A percentile compares a stretch with the other conserved stretches of the same genome.
Conservation (phyloP, 2,888 invertebrate species). For the Volucella zonaria region DNA sequence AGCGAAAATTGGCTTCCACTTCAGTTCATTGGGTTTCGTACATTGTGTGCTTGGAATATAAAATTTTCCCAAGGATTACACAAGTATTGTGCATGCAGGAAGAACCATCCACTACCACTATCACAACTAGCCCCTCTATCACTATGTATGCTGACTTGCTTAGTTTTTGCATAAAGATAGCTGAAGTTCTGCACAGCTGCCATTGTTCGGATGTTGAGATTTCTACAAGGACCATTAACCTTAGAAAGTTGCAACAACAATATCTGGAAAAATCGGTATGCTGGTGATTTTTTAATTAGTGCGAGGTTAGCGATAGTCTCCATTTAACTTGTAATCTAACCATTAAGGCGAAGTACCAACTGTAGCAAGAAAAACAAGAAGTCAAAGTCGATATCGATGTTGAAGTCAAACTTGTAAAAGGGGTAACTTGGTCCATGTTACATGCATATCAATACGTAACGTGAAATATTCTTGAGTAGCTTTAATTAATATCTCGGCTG, state of each 20-base stretch:
- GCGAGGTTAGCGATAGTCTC: conserved; percentile 30
- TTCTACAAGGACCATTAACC: conserved; percentile 58
- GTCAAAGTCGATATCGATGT: not conserved
- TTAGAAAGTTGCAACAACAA: conserved; percentile 45
- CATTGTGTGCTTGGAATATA: conserved; percentile 63
- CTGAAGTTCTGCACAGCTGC: conserved; percentile 40
- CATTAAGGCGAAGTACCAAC: conserved; percentile 38
- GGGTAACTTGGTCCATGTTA: conserved; percentile 12
- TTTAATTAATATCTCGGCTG: conserved; percentile 29
- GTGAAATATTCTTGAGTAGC: conserved; percentile 20
- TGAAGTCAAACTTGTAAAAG: too few species aligned
- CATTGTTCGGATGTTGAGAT: conserved; percentile 57
- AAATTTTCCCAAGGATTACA: conserved; percentile 53
- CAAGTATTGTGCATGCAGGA: not conserved
- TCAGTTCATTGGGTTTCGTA: conserved; percentile 62
- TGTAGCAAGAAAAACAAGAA: not conserved
- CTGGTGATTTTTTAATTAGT: conserved; percentile 67
- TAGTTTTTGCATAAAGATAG: conserved; percentile 48
- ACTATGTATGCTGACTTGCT: conserved; percentile 44
- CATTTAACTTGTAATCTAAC: conserved; percentile 43
- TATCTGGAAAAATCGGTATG: conserved; percentile 5
- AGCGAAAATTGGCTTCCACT: conserved; percentile 71
- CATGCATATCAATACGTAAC: conserved; percentile 4
- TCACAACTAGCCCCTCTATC: too few species aligned
- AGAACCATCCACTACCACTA: not conserved